Percentiles rank a stretch among this genome's conserved stretches.
Conservation (phyloP, 2,797 vertebrate species). For the Glossophaga mutica region DNA sequence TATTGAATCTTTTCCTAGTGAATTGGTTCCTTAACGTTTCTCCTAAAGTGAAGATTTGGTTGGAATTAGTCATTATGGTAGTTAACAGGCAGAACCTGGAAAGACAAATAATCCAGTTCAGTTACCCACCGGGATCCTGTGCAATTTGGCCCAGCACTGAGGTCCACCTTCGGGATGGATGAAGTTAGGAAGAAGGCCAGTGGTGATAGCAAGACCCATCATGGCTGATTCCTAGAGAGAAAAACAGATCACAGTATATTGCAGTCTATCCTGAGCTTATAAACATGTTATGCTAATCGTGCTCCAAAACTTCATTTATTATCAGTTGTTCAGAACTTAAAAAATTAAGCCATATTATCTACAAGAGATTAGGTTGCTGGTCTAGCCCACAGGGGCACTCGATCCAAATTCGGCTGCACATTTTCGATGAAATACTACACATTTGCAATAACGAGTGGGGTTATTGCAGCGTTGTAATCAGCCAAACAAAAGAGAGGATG, state of each 20-base stretch:
- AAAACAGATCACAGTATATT: neutral
- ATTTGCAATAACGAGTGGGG: neutral
- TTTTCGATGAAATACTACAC: neutral
- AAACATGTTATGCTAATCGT: neutral
- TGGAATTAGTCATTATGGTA: neutral
- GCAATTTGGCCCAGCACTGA: neutral
- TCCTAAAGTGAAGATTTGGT: neutral
- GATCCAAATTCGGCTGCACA: neutral
- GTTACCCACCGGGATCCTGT: neutral
- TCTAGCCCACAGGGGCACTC: neutral
- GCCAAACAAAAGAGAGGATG: neutral
- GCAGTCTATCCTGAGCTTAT: neutral
- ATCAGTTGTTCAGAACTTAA: slow-evolving; percentile 29
- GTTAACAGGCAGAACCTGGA: neutral
- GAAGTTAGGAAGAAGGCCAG: neutral
- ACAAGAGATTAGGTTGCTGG: neutral
- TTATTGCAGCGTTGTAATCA: neutral
- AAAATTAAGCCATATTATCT: neutral
- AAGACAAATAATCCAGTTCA: neutral
- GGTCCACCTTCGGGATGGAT: neutral
- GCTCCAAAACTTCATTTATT: slow-evolving; percentile 1
- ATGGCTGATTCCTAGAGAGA: neutral
- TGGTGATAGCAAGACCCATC: neutral
- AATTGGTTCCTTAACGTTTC: neutral
- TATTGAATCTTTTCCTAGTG: neutral